phyloP scores from a whole-genome alignment of 2,113 vertebrate genomes.

The Tachysurus vachellii region DNA sequence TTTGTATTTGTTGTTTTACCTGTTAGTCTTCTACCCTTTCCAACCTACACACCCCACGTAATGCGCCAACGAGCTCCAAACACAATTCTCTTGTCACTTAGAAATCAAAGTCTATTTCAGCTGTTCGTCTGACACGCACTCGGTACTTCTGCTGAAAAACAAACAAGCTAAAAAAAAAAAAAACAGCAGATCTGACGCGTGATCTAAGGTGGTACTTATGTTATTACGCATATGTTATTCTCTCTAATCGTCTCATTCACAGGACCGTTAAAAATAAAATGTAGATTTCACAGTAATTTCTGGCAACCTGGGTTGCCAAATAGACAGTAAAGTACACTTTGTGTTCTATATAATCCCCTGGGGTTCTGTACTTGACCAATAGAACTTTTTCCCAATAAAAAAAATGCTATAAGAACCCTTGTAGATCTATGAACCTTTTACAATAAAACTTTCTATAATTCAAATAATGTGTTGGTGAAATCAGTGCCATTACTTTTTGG shows the following conservation, averaged over 20 bases:
- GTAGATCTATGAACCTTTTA: no score
- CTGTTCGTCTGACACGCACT: background rate
- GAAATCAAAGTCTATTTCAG: background rate
- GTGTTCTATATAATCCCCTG: no score
- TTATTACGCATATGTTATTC: background rate
- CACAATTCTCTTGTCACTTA: background rate
- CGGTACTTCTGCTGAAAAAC: no score
- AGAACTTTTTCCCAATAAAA: no score
- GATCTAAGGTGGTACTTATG: no score
- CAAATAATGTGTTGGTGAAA: no score
- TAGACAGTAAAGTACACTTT: background rate
- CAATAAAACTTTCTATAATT: no score
- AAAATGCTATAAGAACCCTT: no score
- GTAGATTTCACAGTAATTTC: background rate
- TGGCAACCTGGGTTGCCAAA: background rate
- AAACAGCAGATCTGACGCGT: background rate
- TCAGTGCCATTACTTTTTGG: no score
- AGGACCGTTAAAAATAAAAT: background rate
- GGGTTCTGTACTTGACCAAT: no score
- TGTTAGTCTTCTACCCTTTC: background rate
- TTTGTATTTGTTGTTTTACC: background rate
- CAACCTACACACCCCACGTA: background rate
- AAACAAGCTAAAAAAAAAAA: no score
- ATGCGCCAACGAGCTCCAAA: background rate
- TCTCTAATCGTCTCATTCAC: background rate